Base-by-base conservation (phyloP, 2,888 invertebrate genomes). In the Bombylius major region DNA sequence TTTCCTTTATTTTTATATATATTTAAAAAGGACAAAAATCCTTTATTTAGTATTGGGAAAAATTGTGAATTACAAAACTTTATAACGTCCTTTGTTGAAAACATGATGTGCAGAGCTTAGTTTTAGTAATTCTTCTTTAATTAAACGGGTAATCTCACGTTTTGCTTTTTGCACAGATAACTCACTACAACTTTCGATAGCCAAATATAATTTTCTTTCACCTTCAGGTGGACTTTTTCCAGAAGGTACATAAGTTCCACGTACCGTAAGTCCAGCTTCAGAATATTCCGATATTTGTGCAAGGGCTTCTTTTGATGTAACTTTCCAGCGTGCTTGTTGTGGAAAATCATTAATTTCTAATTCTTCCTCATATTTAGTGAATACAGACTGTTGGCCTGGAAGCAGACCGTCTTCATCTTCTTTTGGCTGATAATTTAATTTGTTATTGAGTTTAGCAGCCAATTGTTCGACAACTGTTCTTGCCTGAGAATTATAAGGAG, bases 291-390 rank as follows among this genome's bases (percentile, higher is more conserved):
- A 94, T 66, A 99, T 97, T 70, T 98, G 92, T 0, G 95, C 95
- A 62, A 99, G 76, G 6, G 98, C 96, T 77, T 99, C 99, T 86
- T 94, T 96, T 62, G 93, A 94, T 6, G 98, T 99, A 56, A 99
- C 95, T 63, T 95, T 82, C 95, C 96, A 99, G 58, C 99, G 80
- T 0, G 98, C 97, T 71, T 97, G 97, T 68, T 99, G 99, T 36
- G 99, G 99, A 77, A 99, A 99, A 75, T 99, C 99, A 70, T 99
- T 99, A 69, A 99, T 99, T 77, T 99, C 99, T 63, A 99, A 78
- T 71, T 99, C 99, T 65, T 98, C 98, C 74, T 99, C 99, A 73
- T 95, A 99, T 68, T 96, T 93, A 60, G 87, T 80, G 78, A 91
- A 90, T 14, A 83, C 82, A 44, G 79, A 80, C 64, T 80, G 82